Evolutionary conservation across 2,113 vertebrate species (phyloP), one percentile per base, ranked within the genome.

Genomic region (Illadopsis cleaveri): DNA sequence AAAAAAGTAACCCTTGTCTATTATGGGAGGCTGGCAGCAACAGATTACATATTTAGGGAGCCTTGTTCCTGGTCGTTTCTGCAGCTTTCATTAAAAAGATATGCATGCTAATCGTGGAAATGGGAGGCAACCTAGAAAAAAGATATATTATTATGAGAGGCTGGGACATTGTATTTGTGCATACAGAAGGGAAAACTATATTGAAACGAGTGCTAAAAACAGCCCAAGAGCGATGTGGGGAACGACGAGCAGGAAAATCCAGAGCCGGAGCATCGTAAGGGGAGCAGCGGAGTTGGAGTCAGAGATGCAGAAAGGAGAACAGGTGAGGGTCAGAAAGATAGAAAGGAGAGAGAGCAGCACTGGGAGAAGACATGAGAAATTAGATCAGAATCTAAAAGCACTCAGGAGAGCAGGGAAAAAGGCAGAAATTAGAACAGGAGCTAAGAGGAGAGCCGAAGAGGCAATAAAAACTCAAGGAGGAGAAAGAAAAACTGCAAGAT

Each of bases 291-390:
- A 95, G 76, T 65, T 77, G 90, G 95, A 97, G 96, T 94, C 92
- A 85, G 97, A 94, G 92, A 93, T 60, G 64, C 94, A 96, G 86
- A 95, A 96, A 98, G 93, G 92, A 96, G 58, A 96, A 88, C 92
- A 86, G 95, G 91, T 97, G 93, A 98, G 97, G 97, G 97, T 97
- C 98, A 98, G 97, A 93, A 97, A 97, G 93, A 91, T 86, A 96
- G 97, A 97, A 97, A 97, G 93, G 95, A 98, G 96, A 96, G 96
- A 97, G 95, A 96, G 96, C 96, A 97, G 98, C 96, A 17, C 97
- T 97, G 97, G 97, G 98, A 98, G 97, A 98, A 97, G 97, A 95
- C 96, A 97, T 96, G 97, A 97, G 95, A 98, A 98, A 98, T 98
- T 98, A 98, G 98, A 98, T 96, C 98, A 97, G 97, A 97, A 97